Evolutionary conservation across 2,113 vertebrate species (phyloP).

Genomic region (Cyphomyrus plagiostoma): DNA sequence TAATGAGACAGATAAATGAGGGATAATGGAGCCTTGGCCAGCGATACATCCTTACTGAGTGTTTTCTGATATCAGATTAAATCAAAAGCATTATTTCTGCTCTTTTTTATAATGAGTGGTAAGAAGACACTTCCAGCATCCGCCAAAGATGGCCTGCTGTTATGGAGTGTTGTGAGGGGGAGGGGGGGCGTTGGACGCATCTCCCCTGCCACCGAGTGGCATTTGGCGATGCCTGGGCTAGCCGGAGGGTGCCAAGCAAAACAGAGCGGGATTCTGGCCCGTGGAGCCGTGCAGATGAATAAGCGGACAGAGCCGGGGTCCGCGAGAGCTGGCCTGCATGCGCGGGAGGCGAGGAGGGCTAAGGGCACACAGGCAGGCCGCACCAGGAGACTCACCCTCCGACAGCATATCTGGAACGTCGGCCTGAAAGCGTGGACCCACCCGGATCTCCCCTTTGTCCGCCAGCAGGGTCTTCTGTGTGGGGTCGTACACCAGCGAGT

Average conservation of each 20-base stretch:
- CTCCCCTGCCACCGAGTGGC: not conserved
- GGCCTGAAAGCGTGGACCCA: conserved; percentile 91
- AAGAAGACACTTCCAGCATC: not conserved
- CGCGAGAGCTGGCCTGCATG: not conserved
- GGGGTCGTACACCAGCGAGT: conserved; percentile 93
- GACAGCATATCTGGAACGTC: conserved; percentile 92
- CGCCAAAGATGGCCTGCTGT: not conserved
- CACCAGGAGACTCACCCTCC: conserved; percentile 65
- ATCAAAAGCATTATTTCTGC: not conserved
- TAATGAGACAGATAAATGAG: not conserved
- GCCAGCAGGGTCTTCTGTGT: conserved; percentile 92
- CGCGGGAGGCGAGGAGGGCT: not conserved
- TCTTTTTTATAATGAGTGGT: not conserved
- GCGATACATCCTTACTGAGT: not conserved
- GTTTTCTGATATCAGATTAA: not conserved
- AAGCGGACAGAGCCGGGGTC: not conserved
- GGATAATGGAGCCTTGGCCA: not conserved
- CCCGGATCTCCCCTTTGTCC: conserved; percentile 94
- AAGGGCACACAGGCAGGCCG: not conserved
- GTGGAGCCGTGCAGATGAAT: not conserved
- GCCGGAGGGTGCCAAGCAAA: not conserved
- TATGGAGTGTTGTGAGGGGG: not conserved
- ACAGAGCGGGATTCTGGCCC: not conserved
- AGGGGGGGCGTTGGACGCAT: not conserved
- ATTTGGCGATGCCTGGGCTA: not conserved